These are phyloP conservation scores for Uria aalge DNA, from an alignment of 2,113 vertebrate species.

Conservation along the genomic window DNA sequence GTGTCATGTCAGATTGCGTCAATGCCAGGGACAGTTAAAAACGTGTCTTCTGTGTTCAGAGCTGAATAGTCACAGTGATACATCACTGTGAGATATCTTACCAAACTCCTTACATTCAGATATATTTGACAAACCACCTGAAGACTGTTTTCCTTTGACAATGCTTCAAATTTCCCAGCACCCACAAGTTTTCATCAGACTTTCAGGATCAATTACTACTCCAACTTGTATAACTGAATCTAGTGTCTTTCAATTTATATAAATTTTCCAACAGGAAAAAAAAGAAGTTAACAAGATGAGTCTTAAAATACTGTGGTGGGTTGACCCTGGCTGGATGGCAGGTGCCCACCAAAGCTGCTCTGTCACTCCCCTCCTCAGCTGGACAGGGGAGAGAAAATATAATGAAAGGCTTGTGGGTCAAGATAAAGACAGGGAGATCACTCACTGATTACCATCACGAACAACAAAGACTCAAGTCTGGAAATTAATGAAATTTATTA, in stretches of 20 bases:
- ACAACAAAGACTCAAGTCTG: neutral
- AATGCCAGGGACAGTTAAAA: neutral
- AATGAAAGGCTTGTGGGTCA: fast-evolving
- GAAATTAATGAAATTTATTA: neutral
- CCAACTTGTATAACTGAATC: neutral
- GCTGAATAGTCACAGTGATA: neutral
- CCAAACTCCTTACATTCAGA: neutral
- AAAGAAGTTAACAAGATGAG: neutral
- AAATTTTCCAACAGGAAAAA: neutral
- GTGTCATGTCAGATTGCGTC: neutral
- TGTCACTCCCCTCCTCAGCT: neutral
- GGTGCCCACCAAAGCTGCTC: neutral
- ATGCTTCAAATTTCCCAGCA: neutral
- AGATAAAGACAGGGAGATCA: neutral
- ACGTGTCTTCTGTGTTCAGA: neutral
- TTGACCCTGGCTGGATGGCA: neutral
- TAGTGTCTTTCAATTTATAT: neutral
- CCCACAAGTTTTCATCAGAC: neutral
- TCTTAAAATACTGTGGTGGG: neutral
- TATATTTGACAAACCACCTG: neutral
- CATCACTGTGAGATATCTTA: neutral
- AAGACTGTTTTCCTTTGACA: neutral
- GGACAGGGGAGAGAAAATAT: neutral
- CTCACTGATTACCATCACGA: neutral
- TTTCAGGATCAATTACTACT: neutral